phyloP scores from a whole-genome alignment of 2,888 invertebrate genomes.

The Drosophila anomelani region DNA sequence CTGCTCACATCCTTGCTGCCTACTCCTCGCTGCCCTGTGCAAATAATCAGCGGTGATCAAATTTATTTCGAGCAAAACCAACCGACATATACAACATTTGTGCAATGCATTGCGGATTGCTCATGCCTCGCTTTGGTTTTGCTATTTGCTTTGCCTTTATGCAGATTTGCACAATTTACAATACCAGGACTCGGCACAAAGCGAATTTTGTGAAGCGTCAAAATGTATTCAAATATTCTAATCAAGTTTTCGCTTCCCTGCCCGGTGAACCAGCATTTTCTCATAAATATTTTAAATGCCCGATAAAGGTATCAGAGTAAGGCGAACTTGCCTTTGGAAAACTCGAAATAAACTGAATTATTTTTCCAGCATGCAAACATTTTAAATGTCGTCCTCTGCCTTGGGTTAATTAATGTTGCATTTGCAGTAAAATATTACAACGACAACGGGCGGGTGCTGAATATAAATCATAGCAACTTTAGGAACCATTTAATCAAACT shows the following conservation, averaged over 20 bases:
- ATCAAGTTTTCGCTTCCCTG: slow-evolving; percentile 28
- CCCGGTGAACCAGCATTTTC: slow-evolving; percentile 8
- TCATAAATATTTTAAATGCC: slow-evolving; percentile 17
- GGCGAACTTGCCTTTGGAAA: background rate
- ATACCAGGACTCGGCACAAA: slow-evolving; percentile 36
- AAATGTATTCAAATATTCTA: slow-evolving; percentile 61
- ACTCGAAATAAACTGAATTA: background rate
- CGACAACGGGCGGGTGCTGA: background rate
- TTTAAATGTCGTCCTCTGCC: background rate
- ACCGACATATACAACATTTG: slow-evolving; percentile 24
- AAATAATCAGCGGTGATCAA: slow-evolving; percentile 68
- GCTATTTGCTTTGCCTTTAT: slow-evolving; percentile 33
- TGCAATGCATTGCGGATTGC: slow-evolving; percentile 28
- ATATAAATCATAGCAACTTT: slow-evolving; percentile 13
- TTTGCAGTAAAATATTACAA: background rate
- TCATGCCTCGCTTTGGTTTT: slow-evolving; percentile 22
- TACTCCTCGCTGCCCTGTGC: slow-evolving; percentile 8
- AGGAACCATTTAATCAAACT: slow-evolving; percentile 14
- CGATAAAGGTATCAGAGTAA: slow-evolving; percentile 5
- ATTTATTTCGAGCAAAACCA: slow-evolving; percentile 49
- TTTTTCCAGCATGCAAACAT: background rate
- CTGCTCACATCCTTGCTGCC: background rate
- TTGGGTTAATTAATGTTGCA: slow-evolving; percentile 9
- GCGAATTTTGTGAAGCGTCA: slow-evolving; percentile 44
- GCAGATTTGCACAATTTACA: slow-evolving; percentile 49